These are phyloP conservation scores for Hoplostethus mediterraneus DNA, from an alignment of 2,797 vertebrate species.

Conservation along the genomic window DNA sequence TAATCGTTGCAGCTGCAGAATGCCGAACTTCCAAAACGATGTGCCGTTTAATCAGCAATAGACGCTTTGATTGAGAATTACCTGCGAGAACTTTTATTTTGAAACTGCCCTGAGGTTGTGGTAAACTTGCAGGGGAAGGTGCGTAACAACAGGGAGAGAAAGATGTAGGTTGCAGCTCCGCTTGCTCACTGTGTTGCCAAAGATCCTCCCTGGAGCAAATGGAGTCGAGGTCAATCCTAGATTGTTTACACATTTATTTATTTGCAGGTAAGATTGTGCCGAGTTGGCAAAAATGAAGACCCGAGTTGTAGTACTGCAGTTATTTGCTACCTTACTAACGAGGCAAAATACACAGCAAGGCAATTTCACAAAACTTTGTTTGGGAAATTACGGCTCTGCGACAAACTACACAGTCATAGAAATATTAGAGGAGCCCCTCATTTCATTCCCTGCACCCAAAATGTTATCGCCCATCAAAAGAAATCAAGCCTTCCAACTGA, in stretches of 20 bases:
- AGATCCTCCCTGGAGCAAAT: constrained; percentile 5
- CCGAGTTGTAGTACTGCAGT: background rate
- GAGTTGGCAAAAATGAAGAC: constrained; percentile 8
- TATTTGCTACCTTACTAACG: constrained; percentile 7
- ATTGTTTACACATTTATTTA: constrained; percentile 10
- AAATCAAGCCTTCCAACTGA: constrained; percentile 1
- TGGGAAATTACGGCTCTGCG: background rate
- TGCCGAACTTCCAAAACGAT: no score
- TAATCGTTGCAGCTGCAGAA: no score
- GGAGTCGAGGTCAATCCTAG: background rate
- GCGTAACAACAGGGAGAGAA: background rate
- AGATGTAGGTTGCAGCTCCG: background rate
- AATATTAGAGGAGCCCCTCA: background rate
- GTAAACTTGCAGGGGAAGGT: background rate
- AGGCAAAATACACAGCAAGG: constrained; percentile 6
- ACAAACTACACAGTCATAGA: background rate
- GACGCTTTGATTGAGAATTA: no score
- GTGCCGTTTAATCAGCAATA: no score
- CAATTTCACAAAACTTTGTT: background rate
- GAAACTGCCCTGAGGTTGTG: background rate
- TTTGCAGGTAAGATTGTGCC: constrained; percentile 23
- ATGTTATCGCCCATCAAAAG: constrained; percentile 37
- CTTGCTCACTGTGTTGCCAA: background rate
- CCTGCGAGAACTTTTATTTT: no score
- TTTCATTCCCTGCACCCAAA: background rate